Evolutionary conservation across 64 coral and sea anemone species (phyloP).

Genomic region (Orbicella faveolata): DNA sequence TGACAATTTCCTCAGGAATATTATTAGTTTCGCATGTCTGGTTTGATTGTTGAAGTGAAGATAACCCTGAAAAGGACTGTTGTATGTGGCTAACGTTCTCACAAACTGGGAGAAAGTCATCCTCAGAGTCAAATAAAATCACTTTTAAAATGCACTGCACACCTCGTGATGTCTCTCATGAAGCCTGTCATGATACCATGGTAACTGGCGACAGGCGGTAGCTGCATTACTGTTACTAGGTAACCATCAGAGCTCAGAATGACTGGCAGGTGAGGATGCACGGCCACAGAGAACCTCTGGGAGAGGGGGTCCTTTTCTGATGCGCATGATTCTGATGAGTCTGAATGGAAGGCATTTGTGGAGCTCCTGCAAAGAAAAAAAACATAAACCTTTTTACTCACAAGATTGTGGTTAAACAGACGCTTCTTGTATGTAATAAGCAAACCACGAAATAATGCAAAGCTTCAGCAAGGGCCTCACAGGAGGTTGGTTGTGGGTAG

Average conservation of each 20-base stretch:
- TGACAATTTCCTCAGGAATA: too few species aligned
- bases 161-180: slow-evolving; percentile 76
- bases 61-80: too few species aligned
- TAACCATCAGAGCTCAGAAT: slow-evolving; percentile 96
- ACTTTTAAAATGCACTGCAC: not conserved
- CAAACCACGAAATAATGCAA: too few species aligned
- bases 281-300: slow-evolving; percentile 83
- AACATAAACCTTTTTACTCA: not conserved
- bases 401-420: not conserved
- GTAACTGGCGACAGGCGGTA: slow-evolving; percentile 66
- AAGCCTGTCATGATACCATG: slow-evolving; percentile 71
- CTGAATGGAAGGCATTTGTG: not conserved
- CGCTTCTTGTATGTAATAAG: too few species aligned
- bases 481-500: too few species aligned
- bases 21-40: too few species aligned
- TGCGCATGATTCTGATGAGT: slow-evolving; percentile 34
- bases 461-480: too few species aligned
- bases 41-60: too few species aligned
- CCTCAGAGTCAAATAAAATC: too few species aligned
- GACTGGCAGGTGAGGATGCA: slow-evolving; percentile 74
- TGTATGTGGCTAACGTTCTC: too few species aligned
- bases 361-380: not conserved
- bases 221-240: slow-evolving; percentile 88
- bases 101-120: too few species aligned
- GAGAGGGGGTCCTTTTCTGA: slow-evolving; percentile 69